phyloP scores from a whole-genome alignment of 2,113 vertebrate genomes.

The Ailurus styani region DNA sequence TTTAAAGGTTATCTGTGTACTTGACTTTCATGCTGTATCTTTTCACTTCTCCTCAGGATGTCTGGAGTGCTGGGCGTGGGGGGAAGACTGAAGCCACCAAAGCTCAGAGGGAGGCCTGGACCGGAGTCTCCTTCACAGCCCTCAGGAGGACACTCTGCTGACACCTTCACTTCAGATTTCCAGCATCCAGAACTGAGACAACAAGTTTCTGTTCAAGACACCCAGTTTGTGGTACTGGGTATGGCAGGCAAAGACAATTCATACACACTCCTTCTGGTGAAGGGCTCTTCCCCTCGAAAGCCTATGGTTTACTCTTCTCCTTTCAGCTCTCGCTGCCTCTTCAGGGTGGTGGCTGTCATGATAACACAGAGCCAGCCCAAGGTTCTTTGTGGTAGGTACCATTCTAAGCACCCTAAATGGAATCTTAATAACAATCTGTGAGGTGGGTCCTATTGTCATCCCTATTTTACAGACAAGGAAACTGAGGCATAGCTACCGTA shows the following conservation, averaged over 20 bases:
- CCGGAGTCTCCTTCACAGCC: no score
- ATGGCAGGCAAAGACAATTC: background rate
- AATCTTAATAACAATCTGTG: background rate
- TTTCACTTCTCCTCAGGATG: background rate
- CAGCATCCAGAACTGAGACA: background rate
- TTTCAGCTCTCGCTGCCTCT: background rate
- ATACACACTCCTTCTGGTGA: background rate
- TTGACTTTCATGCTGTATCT: background rate
- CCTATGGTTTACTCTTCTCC: background rate
- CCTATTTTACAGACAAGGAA: background rate
- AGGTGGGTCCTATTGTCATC: background rate
- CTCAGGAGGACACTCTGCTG: background rate
- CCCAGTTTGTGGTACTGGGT: background rate
- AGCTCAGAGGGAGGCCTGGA: background rate
- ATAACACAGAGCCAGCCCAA: background rate
- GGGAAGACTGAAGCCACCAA: background rate
- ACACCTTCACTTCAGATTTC: background rate
- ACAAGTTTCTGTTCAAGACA: background rate
- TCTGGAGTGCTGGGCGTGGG: background rate
- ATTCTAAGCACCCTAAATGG: background rate
- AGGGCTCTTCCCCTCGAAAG: background rate
- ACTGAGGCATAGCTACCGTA: background rate
- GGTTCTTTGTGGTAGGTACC: background rate
- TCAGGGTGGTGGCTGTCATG: no score
- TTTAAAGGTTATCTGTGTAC: constrained; percentile 36